Evolutionary conservation across 1,140 invertebrate genomes (phyloP).

Genomic region (Aphelinus atriplicis): DNA sequence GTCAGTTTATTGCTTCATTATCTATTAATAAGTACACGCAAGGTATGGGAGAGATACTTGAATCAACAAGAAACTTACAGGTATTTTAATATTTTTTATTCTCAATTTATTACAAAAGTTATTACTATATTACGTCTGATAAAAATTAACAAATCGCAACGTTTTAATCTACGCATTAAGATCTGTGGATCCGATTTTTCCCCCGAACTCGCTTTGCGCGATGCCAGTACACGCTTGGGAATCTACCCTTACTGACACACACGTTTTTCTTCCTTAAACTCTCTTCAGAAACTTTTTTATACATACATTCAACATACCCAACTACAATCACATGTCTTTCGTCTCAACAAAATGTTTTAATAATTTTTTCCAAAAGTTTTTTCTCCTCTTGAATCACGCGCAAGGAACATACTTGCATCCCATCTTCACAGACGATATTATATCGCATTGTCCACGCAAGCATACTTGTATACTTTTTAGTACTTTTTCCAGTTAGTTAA

Average conservation of each 20-base stretch:
- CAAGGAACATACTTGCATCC: constrained; percentile 6
- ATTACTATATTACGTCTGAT: constrained; percentile 37
- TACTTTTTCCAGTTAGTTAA: constrained; percentile 1
- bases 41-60: too few relatives aligned
- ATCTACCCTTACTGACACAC: constrained; percentile 27
- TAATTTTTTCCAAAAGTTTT: not conserved
- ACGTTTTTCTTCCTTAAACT: not conserved
- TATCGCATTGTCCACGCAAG: constrained; percentile 23
- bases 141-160: constrained; percentile 38
- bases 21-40: too few relatives aligned
- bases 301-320: constrained; percentile 21
- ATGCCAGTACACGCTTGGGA: constrained; percentile 18
- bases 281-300: not conserved
- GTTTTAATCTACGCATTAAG: not conserved
- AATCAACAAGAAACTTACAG: too few relatives aligned
- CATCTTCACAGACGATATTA: constrained; percentile 21
- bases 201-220: not conserved
- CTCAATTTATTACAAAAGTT: constrained; percentile 38
- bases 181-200: not conserved
- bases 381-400: not conserved
- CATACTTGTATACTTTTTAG: constrained; percentile 17
- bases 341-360: constrained; percentile 16
- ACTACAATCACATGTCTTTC: constrained; percentile 34
- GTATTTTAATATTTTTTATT: constrained; percentile 33
- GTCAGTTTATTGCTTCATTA: too few relatives aligned